Percentiles rank a stretch among this genome's conserved stretches.
These are phyloP conservation scores for Benthosema pterotum DNA, from an alignment of 2,797 vertebrate species.

Conservation along the genomic window DNA sequence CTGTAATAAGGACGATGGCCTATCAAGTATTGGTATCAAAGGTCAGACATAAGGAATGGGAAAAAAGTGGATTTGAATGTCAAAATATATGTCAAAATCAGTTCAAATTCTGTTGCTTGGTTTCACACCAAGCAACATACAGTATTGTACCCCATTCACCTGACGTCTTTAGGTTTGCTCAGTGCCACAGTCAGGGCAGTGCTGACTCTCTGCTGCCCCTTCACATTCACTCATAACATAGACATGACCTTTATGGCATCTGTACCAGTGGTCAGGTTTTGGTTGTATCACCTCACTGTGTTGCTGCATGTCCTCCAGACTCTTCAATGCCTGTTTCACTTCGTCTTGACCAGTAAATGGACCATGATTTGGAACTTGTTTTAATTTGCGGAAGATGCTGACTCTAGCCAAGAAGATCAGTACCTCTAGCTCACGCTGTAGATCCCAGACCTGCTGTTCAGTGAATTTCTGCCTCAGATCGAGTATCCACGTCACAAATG, in stretches of 20 bases:
- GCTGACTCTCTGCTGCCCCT: slow-evolving; percentile 78
- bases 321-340: background rate
- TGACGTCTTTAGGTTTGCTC: slow-evolving; percentile 74
- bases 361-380: slow-evolving; percentile 64
- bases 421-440: slow-evolving; percentile 84
- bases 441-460: slow-evolving; percentile 86
- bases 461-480: slow-evolving; percentile 74
- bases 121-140: slow-evolving; percentile 87
- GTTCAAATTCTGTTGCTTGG: slow-evolving; percentile 79
- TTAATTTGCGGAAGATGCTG: slow-evolving; percentile 65
- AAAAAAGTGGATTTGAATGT: slow-evolving; percentile 19
- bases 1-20: too few relatives aligned
- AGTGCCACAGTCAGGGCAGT: slow-evolving; percentile 85
- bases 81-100: slow-evolving; percentile 25
- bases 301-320: too few relatives aligned
- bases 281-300: slow-evolving; percentile 59
- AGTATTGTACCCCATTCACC: slow-evolving; percentile 90
- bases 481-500: slow-evolving; percentile 80
- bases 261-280: slow-evolving; percentile 88
- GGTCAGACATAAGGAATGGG: too few relatives aligned
- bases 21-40: too few relatives aligned
- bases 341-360: slow-evolving; percentile 83
- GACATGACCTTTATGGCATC: slow-evolving; percentile 89
- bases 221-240: slow-evolving; percentile 89
- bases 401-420: slow-evolving; percentile 79